Evolutionary conservation across 2,797 vertebrate species (phyloP).

Genomic region (Cottoperca gobio): DNA sequence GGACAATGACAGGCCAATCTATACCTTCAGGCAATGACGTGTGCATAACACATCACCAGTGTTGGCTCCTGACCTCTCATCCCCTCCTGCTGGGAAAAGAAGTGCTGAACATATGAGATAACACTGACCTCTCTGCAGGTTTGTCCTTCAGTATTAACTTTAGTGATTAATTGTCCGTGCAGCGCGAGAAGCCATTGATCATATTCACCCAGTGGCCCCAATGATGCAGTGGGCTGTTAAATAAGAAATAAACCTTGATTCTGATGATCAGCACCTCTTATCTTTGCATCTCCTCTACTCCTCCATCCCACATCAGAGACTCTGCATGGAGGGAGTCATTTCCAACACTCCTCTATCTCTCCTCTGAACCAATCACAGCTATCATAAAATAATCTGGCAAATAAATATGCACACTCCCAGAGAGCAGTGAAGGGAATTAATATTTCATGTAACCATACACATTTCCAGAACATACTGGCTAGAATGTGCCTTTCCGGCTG

Average conservation of each 20-base stretch:
- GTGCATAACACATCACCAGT: conserved; percentile 14
- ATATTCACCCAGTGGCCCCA: conserved; percentile 56
- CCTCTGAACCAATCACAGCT: conserved; percentile 45
- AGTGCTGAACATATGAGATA: conserved; percentile 76
- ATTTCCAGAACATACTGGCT: conserved; percentile 66
- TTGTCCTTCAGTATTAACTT: conserved; percentile 79
- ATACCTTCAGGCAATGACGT: conserved; percentile 33
- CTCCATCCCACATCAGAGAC: conserved; percentile 34
- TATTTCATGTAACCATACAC: conserved; percentile 81
- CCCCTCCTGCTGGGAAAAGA: conserved; percentile 49
- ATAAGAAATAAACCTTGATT: conserved; percentile 74
- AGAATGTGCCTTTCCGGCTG: conserved; percentile 60
- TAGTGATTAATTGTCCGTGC: conserved; percentile 78
- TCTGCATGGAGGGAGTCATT: conserved; percentile 35
- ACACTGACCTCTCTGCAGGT: conserved; percentile 74
- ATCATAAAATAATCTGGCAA: conserved; percentile 38
- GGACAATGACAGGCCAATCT: conserved; percentile 26
- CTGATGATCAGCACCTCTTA: conserved; percentile 63
- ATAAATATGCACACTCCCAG: conserved; percentile 65
- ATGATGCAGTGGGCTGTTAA: conserved; percentile 72
- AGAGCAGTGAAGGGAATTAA: conserved; percentile 68
- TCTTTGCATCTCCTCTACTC: conserved; percentile 36
- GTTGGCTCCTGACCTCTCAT: conserved; percentile 35
- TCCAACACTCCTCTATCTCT: conserved; percentile 11
- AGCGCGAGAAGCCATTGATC: conserved; percentile 71